Evolutionary conservation across 1,140 invertebrate species (phyloP).

Genomic region (Microvelia longipes): DNA sequence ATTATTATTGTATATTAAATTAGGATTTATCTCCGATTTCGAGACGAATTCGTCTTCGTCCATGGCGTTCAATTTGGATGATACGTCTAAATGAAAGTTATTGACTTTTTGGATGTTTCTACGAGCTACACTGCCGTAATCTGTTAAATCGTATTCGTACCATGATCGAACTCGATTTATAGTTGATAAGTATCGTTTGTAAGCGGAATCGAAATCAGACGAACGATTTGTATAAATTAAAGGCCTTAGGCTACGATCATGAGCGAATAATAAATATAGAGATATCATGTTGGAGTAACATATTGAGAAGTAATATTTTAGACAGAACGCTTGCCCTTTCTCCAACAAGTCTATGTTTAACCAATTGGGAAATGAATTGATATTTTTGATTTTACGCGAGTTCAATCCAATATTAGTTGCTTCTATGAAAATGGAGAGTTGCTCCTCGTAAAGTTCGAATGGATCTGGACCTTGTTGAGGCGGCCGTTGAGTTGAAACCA

Average conservation of each 20-base stretch:
- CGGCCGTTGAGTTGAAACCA: too few relatives aligned
- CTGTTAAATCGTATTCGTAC: neutral
- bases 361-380: too few relatives aligned
- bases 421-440: too few relatives aligned
- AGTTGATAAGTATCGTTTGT: neutral
- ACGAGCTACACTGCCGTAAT: neutral
- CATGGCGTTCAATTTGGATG: neutral
- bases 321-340: neutral
- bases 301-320: neutral
- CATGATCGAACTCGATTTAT: neutral
- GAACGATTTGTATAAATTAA: neutral
- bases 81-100: neutral
- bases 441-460: too few relatives aligned
- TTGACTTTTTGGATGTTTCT: neutral
- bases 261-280: neutral
- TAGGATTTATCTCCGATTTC: neutral
- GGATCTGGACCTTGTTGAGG: too few relatives aligned
- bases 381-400: too few relatives aligned
- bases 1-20: neutral
- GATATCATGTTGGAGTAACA: neutral
- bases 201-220: neutral
- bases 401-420: too few relatives aligned
- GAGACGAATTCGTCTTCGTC: neutral
- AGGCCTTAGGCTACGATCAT: neutral
- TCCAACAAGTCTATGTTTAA: neutral